Percentiles rank a stretch among this genome's conserved stretches.
Conservation (phyloP, 2,797 vertebrate species). For the Artibeus lituratus region DNA sequence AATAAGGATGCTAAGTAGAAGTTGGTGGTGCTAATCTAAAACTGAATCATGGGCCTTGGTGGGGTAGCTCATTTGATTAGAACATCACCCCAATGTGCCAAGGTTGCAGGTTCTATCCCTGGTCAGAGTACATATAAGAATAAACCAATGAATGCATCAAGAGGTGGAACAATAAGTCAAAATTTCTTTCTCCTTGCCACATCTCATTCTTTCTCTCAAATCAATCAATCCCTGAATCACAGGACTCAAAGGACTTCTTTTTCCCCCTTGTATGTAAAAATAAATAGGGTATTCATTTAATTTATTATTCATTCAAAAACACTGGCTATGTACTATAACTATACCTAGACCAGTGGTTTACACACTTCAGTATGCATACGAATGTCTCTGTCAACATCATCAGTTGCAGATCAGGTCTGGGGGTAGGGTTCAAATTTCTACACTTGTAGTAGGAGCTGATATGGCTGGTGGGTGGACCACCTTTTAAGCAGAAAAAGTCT, state of each 20-base stretch:
- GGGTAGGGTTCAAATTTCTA: not conserved
- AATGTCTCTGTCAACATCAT: not conserved
- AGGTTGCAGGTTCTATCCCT: not conserved
- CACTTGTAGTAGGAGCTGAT: not conserved
- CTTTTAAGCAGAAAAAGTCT: not conserved
- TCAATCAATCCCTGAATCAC: not conserved
- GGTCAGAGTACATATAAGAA: not conserved
- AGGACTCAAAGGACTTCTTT: not conserved
- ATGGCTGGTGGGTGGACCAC: rapidly evolving
- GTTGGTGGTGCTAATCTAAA: not conserved
- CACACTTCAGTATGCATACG: not conserved
- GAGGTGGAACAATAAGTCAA: not conserved
- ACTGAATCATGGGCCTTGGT: not conserved
- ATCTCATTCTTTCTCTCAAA: not conserved
- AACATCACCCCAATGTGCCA: not conserved
- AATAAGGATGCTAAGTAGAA: not conserved
- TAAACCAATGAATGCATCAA: not conserved
- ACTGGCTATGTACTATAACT: not conserved
- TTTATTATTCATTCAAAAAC: not conserved
- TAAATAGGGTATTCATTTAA: not conserved
- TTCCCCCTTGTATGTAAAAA: not conserved
- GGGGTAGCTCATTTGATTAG: not conserved
- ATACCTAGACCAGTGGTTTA: not conserved
- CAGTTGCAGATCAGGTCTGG: not conserved
- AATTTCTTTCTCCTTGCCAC: not conserved